Base-by-base conservation (phyloP, 92 coral and sea anemone genomes). In the Palythoa grandiflora region DNA sequence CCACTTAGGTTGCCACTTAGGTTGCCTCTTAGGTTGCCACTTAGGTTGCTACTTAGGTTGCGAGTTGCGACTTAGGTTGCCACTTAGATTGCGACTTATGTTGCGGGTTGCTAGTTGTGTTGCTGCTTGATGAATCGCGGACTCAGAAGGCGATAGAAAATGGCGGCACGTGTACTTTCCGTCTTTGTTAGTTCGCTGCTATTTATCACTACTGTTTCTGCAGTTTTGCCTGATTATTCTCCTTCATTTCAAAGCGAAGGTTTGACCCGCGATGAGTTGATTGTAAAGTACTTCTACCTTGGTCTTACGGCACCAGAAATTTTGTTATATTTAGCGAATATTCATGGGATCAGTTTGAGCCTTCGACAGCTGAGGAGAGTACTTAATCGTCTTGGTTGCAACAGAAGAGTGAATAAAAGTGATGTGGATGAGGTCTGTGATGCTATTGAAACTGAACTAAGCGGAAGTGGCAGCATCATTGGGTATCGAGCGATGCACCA, bases 281-380 rank as follows among this genome's bases (percentile, higher is more conserved):
- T 74, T 38, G 78, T 74, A 40, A 74, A 74, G 55, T 74, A 74
- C 77, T 72, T 72, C 77, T 72, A 28, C 77, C 77, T 72, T 72
- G 77, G 77, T 39, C 5, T 38, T 37, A 72, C 77, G 17, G 77
- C 77, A 72, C 77, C 38, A 72, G 89, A 86, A 66, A 86, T 86
- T 53, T 40, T 86, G 40, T 53, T 38, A 17, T 86, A 75, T 51
- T 59, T 86, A 59, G 60, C 36, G 52, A 87, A 77, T 66, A 38
- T 87, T 40, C 89, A 77, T 87, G 89, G 89, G 61, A 87, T 87
- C 81, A 40, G 59, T 35, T 83, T 87, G 38, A 87, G 89, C 71
- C 60, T 87, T 20, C 79, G 89, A 35, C 89, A 87, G 77, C 89
- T 87, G 17, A 77, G 77, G 81, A 77, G 89, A 87, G 74, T 87